Evolutionary conservation across 2,113 vertebrate species (phyloP), one percentile per base, ranked within the genome.

Genomic region (Eidolon helvum): DNA sequence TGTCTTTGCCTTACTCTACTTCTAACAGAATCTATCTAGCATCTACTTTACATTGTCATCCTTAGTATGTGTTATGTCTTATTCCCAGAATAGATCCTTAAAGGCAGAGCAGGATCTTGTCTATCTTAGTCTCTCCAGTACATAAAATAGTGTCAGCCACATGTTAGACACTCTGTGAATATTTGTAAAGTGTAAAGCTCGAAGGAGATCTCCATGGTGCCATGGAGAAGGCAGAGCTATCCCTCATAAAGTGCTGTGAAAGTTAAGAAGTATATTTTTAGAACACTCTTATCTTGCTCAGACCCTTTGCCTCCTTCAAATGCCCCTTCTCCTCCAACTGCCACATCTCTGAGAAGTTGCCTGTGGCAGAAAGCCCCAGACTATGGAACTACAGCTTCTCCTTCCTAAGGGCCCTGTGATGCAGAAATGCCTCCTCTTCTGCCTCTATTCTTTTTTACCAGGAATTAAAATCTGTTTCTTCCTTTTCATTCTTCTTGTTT

Each of bases 31-130:
- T 84, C 15, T 72, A 45, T 35, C 9, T 14, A 45, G 40, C 7
- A 43, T 55, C 4, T 19, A 10, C 18, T 28, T 15, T 4, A 75
- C 1, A 1, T 1, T 0, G 16, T 18, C 43, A 26, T 1, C 26
- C 16, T 85, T 16, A 61, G 35, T 30, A 22, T 43, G 35, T 85
- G 30, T 45, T 72, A 45, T 57, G 11, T 35, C 22, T 79, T 9
- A 7, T n/a, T 14, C 59, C 10, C 30, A 53, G 19, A 28, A 14
- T 24, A 72, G 16, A 68, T 55, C 30, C 19, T 85, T 85, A 72
- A 22, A 84, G 48, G 26, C 3, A 77, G 28, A 26, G 2, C 2
- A 72, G 2, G 15, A 12, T 53, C 3, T 22, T 87, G 1, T 78
- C 38, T 91, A 2, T 33, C 15, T 53, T 6, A n/a, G 12, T 72